Evolutionary conservation across 1,140 invertebrate species (phyloP).

Genomic region (Psix sp.): DNA sequence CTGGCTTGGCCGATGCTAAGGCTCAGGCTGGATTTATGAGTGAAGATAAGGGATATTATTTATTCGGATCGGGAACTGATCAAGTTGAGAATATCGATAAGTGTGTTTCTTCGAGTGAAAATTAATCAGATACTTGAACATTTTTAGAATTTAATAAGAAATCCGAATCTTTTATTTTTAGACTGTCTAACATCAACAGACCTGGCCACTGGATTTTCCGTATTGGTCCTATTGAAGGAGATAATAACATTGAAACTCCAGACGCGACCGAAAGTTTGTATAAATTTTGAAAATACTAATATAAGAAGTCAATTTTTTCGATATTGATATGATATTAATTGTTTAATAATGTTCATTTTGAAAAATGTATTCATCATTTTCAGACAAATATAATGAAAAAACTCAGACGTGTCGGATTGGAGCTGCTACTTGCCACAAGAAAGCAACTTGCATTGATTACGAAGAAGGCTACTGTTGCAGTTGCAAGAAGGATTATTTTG

Average conservation of each 20-base stretch:
- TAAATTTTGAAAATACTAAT: background rate
- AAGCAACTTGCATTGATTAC: slow-evolving; percentile 90
- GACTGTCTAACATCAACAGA: slow-evolving; percentile 88
- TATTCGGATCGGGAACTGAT: slow-evolving; percentile 92
- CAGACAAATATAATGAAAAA: slow-evolving; percentile 61
- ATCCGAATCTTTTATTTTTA: slow-evolving; percentile 77
- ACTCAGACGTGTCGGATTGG: slow-evolving; percentile 77
- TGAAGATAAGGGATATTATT: slow-evolving; percentile 83
- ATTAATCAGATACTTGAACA: too few relatives aligned
- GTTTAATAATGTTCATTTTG: background rate
- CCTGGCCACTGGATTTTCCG: slow-evolving; percentile 91
- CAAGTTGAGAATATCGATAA: slow-evolving; percentile 86
- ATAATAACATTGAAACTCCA: slow-evolving; percentile 82
- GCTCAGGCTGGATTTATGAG: slow-evolving; percentile 95
- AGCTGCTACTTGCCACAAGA: slow-evolving; percentile 85
- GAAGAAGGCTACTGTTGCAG: slow-evolving; percentile 91
- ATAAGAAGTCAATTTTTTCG: background rate
- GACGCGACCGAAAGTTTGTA: slow-evolving; percentile 78
- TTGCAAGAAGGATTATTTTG: slow-evolving; percentile 88
- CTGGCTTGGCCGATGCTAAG: slow-evolving; percentile 87
- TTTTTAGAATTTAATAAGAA: too few relatives aligned
- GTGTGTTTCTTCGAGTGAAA: slow-evolving; percentile 78
- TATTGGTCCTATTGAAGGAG: slow-evolving; percentile 82
- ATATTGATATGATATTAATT: background rate
- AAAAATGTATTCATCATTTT: slow-evolving; percentile 13